Evolutionary conservation across 2,797 vertebrate genomes (phyloP), one percentile per base, ranked within the genome.

Genomic region (Muscicapa striata): DNA sequence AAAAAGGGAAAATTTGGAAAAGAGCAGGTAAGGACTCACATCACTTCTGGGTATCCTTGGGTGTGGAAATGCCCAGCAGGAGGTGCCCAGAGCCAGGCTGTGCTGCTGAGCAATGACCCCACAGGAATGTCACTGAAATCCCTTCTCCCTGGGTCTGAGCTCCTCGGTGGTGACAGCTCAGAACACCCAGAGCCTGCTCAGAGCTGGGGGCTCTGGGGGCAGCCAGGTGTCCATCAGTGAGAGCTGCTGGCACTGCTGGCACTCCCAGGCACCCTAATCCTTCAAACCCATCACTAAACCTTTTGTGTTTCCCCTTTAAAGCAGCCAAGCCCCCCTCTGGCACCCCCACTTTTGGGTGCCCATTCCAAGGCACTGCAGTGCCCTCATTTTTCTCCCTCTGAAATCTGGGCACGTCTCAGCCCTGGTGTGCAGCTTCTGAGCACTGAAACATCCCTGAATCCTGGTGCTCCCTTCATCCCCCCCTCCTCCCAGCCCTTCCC

Each of bases 281-380:
- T 10, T 24, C 84, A 66, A 5, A 7, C 23, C 23, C 40, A 8
- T 11, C 2, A 1, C 34, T 49, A 1, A 63, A 48, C 4, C 1
- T 13, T 16, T 30, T 12, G 11, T 21, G 6, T 41, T 55, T 63
- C 40, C 45, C 54, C n/a, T 57, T 22, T 3, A 18, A n/a, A 52
- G 41, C 20, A 17, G 0, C 8, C 2, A 10, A 17, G 7, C 4
- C 15, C 32, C 11, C 2, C 34, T 41, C 11, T 21, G 69, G 43
- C 43, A 34, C 24, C 27, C 58, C 18, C 13, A 21, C 34, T 4
- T 63, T 5, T 30, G 41, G n/a, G 26, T 70, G 78, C 22, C 52
- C 61, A 62, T 76, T 36, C 73, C 9, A 22, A 68, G 32, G 17
- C 43, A 22, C 40, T 40, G 36, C 68, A 67, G 55, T 32, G 32